phyloP scores from a whole-genome alignment of 37 sponge, comb jelly and placozoan genomes.

The Eunapius fragilis region DNA sequence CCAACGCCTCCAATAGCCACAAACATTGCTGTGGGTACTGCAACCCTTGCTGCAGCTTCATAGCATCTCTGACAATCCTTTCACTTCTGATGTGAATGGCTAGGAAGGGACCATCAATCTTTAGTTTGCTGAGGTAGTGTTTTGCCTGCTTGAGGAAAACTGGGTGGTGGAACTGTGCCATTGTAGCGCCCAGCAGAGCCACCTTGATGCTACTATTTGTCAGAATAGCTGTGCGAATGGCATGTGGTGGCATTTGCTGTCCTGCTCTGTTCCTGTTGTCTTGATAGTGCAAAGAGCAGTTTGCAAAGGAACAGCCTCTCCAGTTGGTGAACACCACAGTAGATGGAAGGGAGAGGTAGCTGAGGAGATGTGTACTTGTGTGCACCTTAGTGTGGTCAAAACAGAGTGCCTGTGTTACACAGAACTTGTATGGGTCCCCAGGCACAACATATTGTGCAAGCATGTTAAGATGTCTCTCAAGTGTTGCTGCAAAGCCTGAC shows the following conservation, averaged over 20 bases:
- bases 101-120: background rate
- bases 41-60: background rate
- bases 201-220: background rate
- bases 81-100: constrained; percentile 46
- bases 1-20: background rate
- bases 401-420: constrained; percentile 9
- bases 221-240: constrained; percentile 7
- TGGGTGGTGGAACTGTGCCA: constrained; percentile 9
- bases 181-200: background rate
- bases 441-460: background rate
- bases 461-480: background rate
- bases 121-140: background rate
- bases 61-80: constrained; percentile 12
- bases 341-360: constrained; percentile 1
- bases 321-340: constrained; percentile 50
- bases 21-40: background rate
- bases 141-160: background rate
- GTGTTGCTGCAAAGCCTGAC: background rate
- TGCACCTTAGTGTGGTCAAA: background rate
- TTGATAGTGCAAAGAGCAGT: constrained; percentile 14
- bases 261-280: constrained; percentile 2
- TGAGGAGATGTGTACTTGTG: constrained; percentile 18
- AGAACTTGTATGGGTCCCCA: background rate
- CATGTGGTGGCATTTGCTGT: background rate
- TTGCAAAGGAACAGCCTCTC: constrained; percentile 17